phyloP scores from a whole-genome alignment of 2,888 invertebrate species.

The Augiades crinisus region DNA sequence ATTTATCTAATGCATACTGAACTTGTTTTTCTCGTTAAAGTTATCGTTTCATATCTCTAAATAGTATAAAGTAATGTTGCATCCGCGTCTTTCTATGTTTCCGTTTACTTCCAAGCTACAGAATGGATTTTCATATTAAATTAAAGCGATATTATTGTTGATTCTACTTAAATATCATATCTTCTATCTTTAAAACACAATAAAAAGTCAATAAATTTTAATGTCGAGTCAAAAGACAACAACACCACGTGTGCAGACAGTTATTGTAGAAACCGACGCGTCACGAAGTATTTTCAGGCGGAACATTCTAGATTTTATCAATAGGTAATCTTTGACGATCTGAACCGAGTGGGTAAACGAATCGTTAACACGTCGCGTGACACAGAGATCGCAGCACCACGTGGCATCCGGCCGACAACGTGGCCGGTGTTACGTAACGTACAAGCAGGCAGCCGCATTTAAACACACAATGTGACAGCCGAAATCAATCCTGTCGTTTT shows the following conservation, averaged over 20 bases:
- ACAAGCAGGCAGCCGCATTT: constrained; percentile 9
- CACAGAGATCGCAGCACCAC: constrained; percentile 42
- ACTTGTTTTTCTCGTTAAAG: not conserved
- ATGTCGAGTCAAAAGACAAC: not conserved
- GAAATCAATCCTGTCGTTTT: constrained; percentile 3
- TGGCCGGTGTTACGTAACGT: constrained; percentile 52
- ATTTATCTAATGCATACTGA: not conserved
- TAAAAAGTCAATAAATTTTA: not conserved
- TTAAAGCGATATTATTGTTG: too few species aligned
- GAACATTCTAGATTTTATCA: constrained; percentile 4
- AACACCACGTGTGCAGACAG: not conserved
- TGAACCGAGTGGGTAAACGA: not conserved
- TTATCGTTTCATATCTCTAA: not conserved
- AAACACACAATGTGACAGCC: constrained; percentile 28
- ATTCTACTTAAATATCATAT: too few species aligned
- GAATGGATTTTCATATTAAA: too few species aligned
- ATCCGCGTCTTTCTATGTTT: too few species aligned
- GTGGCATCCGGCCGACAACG: constrained; percentile 50
- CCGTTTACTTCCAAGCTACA: too few species aligned
- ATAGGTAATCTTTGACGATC: constrained; percentile 3
- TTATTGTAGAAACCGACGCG: not conserved
- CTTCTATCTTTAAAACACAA: too few species aligned
- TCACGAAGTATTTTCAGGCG: not conserved
- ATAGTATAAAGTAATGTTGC: too few species aligned
- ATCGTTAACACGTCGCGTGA: constrained; percentile 40